These are phyloP conservation scores for Baccha elongata DNA, from an alignment of 2,888 invertebrate species.

Conservation along the genomic window DNA sequence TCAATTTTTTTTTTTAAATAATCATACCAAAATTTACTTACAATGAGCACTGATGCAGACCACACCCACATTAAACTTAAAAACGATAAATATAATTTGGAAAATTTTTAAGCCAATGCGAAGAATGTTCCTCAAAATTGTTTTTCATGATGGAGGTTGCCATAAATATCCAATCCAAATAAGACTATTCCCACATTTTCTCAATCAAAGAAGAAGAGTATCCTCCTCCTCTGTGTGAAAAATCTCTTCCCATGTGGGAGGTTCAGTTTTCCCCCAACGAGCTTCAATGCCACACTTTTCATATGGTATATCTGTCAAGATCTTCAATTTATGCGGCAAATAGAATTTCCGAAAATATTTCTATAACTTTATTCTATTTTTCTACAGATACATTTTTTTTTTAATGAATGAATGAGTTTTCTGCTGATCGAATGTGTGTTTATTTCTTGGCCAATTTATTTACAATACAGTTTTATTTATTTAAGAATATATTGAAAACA, in stretches of 20 bases:
- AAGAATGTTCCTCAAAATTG: conserved; percentile 5
- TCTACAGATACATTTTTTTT: conserved; percentile 53
- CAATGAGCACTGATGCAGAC: no score
- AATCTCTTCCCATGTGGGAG: conserved; percentile 20
- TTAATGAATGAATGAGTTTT: conserved; percentile 59
- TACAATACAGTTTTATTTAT: conserved; percentile 77
- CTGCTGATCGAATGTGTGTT: conserved; percentile 31
- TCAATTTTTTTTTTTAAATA: no score
- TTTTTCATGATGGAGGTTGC: conserved; percentile 49
- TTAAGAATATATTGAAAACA: conserved; percentile 76
- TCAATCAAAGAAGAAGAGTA: conserved; percentile 6
- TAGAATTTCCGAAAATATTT: conserved; percentile 23
- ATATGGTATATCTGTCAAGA: conserved; percentile 36
- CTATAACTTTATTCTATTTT: conserved; percentile 4
- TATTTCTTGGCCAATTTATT: conserved; percentile 75
- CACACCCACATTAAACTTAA: no score
- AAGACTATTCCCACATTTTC: conserved; percentile 5
- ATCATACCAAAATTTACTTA: no score
- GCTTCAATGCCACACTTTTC: conserved; percentile 30
- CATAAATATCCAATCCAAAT: conserved; percentile 49
- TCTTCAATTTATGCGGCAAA: conserved; percentile 37
- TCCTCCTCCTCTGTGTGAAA: conserved; percentile 30
- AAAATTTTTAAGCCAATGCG: conserved; percentile 31
- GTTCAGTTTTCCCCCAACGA: conserved; percentile 7
- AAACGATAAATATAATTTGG: not conserved